Base-by-base conservation (phyloP, 2,888 invertebrate genomes). In the Archips xylosteana region DNA sequence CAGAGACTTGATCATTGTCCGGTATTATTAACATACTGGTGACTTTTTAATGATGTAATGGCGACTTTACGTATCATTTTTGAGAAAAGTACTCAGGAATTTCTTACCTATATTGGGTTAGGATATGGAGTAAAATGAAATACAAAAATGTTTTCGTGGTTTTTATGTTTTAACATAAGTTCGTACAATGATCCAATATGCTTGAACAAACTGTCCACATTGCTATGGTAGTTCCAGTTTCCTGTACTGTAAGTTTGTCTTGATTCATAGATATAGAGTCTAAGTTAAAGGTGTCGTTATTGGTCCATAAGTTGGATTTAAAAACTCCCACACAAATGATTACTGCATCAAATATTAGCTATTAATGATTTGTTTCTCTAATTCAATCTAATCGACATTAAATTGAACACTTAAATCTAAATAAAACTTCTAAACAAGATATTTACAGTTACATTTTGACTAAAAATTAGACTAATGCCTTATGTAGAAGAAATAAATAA, bases 321-420 rank as follows among this genome's bases (percentile, higher is more conserved):
- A 87, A 87, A 87, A 81, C 82, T 84, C 82, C 83, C 85, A 83
- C 85, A 84, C 83, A 86, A 85, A 84, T 88, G 83, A 83, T 87
- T 84, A 83, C 80, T 80, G 78, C 84, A 84, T 85, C 83, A 82
- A 79, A 84, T 86, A 85, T 82, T 85, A 77, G 80, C 77, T 79
- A 82, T 77, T 84, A 84, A 82, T 78, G 79, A 82, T 85, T 83
- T 79, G 84, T 87, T 89, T 84, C 78, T 87, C 88, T 92, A 91
- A 90, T 89, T 88, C 88, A 89, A 89, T 91, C 91, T 90, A 91
- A 88, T 87, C 85, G 86, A 90, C 88, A 89, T 90, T 89, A 90
- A 92, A 91, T 91, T 91, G 92, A 92, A 93, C 89, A 90, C 92
- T 94, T 93, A 93, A 85, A 85, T 86, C 92, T 93, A 92, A 91